These are phyloP conservation scores for Pseudomyrmex sp. DNA, from an alignment of 1,140 invertebrate genomes.

Conservation along the genomic window DNA sequence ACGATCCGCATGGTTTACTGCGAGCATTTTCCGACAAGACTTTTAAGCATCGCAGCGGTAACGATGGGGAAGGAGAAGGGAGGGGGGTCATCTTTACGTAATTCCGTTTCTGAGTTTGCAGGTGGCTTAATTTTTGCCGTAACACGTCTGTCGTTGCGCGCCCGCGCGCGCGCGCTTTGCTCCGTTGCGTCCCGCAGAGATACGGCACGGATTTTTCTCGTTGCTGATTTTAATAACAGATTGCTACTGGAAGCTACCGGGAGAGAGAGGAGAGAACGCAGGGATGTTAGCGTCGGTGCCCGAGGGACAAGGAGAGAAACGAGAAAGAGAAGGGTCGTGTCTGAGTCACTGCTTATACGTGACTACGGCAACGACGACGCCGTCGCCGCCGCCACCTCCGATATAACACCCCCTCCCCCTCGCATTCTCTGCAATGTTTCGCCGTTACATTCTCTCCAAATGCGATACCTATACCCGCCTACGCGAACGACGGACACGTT, in stretches of 20 bases:
- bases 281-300: constrained; percentile 50
- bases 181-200: constrained; percentile 73
- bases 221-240: constrained; percentile 86
- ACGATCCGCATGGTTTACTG: neutral
- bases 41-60: constrained; percentile 6
- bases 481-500: constrained; percentile 49
- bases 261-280: constrained; percentile 35
- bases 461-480: constrained; percentile 54
- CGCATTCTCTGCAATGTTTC: constrained; percentile 59
- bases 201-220: constrained; percentile 85
- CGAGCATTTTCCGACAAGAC: constrained; percentile 7
- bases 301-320: constrained; percentile 30
- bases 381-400: constrained; percentile 12
- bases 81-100: constrained; percentile 62
- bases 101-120: constrained; percentile 78
- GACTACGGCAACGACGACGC: constrained; percentile 74
- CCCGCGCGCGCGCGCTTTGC: constrained; percentile 32
- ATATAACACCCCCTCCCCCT: constrained; percentile 45
- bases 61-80: neutral
- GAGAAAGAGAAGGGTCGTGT: constrained; percentile 53
- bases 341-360: constrained; percentile 84
- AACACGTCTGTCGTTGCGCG: constrained; percentile 81
- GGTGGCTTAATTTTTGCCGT: constrained; percentile 84
- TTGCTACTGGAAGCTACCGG: constrained; percentile 74
- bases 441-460: constrained; percentile 60